Base-by-base conservation (phyloP, 1,140 invertebrate species). In the Drosophila ficusphila region DNA sequence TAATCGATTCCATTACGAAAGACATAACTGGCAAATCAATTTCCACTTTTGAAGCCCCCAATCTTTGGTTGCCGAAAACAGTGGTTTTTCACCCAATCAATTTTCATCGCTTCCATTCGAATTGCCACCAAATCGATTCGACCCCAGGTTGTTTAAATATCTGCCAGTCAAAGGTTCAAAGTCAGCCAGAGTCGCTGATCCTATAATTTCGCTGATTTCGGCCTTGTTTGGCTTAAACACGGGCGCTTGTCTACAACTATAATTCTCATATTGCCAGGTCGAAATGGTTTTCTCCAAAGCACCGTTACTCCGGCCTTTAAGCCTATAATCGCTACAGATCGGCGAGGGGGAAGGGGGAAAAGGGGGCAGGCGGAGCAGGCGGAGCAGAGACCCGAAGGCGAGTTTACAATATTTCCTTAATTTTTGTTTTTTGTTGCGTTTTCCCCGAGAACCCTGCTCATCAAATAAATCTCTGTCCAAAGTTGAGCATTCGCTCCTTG, bases 401-500 rank as follows among this genome's bases (percentile, higher is more conserved):
- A 72, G 69, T 42, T 76, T 86, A 68, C 76, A 76, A 49, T 41
- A 72, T 76, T 73, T 67, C 46, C 64, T 52, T 49, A 49, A 41
- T 27, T 65, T 65, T 39, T 33, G 33, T 67, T 67, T 39, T 39
- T 41, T 42, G 12, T 9, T 29, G 11, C 31, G 42, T 64, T 57
- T 76, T 73, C 53, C 38, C 23, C 60, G 9, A 27, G 57, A 69
- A 51, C 49, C 41, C 53, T 65, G 67, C 81, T 86, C 82, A 86
- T 86, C 82, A 86, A 86, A 86, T 86, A 86, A 86, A 86, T 86
- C 81, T 86, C 82, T 86, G 82, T 85, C 81, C 67, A 61, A 64
- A 64, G 57, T 12, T 77, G 60, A 70, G 67, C 74, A 71, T 57
- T 60, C 62, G 49, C 61, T 78, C 53, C 52, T 54, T 71, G 53